Evolutionary conservation across 2,888 invertebrate genomes (phyloP), one percentile per base, ranked within the genome.

Genomic region (Yponomeuta evonymella): DNA sequence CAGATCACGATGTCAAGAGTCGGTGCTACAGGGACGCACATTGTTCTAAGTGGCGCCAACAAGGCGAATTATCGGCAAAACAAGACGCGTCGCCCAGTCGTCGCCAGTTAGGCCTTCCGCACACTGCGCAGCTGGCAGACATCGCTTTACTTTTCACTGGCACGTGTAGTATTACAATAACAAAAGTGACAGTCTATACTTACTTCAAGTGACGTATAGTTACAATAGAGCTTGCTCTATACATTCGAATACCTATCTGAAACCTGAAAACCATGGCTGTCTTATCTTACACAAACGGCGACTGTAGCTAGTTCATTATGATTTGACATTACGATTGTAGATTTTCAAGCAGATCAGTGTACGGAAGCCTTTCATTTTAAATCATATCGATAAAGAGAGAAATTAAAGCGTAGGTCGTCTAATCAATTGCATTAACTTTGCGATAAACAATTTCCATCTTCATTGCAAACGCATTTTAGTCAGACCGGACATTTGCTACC

Each of bases 21-120:
- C 75, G 51, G 73, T 68, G 74, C 75, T 75, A 75, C 73, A 75
- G 74, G 74, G 75, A 75, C 72, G 74, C 74, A 77, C 74, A 75
- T 74, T 76, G 75, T 75, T 74, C 76, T 48, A 62, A 10, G 69
- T 74, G 77, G 76, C 76, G 77, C 79, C 75, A 73, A 74, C 67
- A 29, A 58, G 67, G 72, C 72, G 69, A 71, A 71, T 71, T 71
- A 71, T 69, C 71, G 69, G 71, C 71, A 69, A 71, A 70, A 71
- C 71, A 64, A 36, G 69, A 65, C 65, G 69, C 65, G 71, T 51
- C 67, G 33, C 33, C 51, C 33, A 62, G 62, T 48, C 65, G 71
- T 65, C 71, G 69, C 69, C 71, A 23, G 30, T 33, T 30, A 69
- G 69, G 11, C 30, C 65, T 65, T 58, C 51, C 51, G 51, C 51